phyloP scores from a whole-genome alignment of 2,797 vertebrate species.

The Tarsius wallacei region DNA sequence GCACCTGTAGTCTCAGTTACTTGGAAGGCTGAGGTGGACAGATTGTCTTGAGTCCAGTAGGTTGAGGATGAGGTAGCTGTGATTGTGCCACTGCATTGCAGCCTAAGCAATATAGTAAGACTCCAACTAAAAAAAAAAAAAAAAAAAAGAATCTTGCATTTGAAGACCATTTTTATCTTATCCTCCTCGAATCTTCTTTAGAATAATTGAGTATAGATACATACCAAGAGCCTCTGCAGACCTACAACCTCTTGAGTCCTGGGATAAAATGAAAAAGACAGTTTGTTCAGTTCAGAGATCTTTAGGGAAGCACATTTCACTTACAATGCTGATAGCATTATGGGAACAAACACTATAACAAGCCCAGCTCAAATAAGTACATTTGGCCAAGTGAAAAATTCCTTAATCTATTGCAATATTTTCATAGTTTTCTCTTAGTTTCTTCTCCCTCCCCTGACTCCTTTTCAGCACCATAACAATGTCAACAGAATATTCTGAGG shows the following conservation, averaged over 20 bases:
- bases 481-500: slow-evolving; percentile 21
- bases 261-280: background rate
- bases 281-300: background rate
- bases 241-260: background rate
- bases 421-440: slow-evolving; percentile 39
- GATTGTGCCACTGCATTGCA: no score
- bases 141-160: background rate
- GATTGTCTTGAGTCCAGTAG: no score
- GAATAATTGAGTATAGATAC: slow-evolving; percentile 6
- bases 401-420: background rate
- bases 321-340: background rate
- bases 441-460: background rate
- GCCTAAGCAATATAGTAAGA: no score
- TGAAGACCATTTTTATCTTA: slow-evolving; percentile 3
- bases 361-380: background rate
- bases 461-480: slow-evolving; percentile 7
- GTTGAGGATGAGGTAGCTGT: no score
- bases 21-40: no score
- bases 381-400: slow-evolving; percentile 17
- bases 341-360: background rate
- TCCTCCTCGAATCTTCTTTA: background rate
- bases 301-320: background rate
- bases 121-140: no score
- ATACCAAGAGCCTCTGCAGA: background rate
- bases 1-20: no score